Evolutionary conservation across 37 sponge, comb jelly and placozoan species (phyloP).

Genomic region (Hormiphora californensis): DNA sequence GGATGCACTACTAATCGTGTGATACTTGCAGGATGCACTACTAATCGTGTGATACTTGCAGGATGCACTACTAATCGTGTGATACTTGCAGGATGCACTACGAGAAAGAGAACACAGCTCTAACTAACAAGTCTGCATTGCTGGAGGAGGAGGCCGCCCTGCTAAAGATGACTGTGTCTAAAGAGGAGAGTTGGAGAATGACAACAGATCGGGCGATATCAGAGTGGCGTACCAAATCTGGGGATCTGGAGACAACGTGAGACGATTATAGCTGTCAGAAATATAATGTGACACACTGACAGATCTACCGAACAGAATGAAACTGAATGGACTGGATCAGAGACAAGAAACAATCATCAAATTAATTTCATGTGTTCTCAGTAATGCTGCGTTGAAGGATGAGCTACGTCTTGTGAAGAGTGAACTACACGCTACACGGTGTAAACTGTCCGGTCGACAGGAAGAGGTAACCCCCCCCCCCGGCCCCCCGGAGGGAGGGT

Average conservation of each 20-base stretch:
- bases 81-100: constrained; percentile 6
- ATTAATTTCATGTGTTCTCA: too few species aligned
- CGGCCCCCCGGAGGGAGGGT: too few species aligned
- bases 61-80: too few species aligned
- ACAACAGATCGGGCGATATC: background rate
- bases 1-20: too few species aligned
- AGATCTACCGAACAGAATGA: too few species aligned
- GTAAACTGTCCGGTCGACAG: background rate
- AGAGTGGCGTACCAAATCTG: background rate
- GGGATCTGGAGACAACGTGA: constrained; percentile 8
- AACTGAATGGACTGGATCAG: too few species aligned
- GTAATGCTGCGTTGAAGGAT: background rate
- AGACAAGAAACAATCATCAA: too few species aligned
- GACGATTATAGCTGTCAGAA: too few species aligned
- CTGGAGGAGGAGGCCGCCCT: constrained; percentile 14
- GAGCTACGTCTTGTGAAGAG: background rate
- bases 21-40: too few species aligned
- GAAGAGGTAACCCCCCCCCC: constrained; percentile 8
- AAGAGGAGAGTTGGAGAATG: background rate
- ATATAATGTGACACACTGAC: too few species aligned
- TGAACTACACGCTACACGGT: background rate
- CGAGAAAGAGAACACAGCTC: constrained; percentile 46
- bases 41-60: too few species aligned
- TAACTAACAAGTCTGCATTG: background rate
- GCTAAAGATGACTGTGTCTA: background rate